phyloP scores from a whole-genome alignment of 2,888 invertebrate species.

The Acleris sparsana region DNA sequence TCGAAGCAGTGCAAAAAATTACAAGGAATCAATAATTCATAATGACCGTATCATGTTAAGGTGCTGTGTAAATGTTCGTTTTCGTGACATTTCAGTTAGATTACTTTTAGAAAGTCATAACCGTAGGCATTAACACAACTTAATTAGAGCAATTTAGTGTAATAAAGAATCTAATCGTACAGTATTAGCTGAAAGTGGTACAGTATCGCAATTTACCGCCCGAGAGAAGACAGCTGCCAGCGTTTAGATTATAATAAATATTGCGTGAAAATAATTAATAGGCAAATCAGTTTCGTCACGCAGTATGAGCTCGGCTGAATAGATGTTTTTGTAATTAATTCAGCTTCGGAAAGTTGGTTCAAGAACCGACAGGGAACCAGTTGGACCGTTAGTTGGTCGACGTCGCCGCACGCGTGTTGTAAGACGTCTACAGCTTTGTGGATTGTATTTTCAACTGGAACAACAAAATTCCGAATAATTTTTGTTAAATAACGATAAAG shows the following conservation, averaged over 20 bases:
- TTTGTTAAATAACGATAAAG: not conserved
- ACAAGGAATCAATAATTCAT: constrained; percentile 49
- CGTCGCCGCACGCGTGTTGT: not conserved
- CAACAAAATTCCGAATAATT: not conserved
- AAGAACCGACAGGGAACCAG: constrained; percentile 31
- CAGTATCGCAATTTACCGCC: constrained; percentile 27
- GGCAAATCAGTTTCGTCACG: constrained; percentile 40
- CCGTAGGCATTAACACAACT: not conserved
- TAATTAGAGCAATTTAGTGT: constrained; percentile 27
- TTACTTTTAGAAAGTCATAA: not conserved
- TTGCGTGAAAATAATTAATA: constrained; percentile 41
- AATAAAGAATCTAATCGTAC: constrained; percentile 24
- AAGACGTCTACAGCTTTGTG: not conserved
- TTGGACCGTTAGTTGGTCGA: constrained; percentile 32
- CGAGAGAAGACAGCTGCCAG: constrained; percentile 34
- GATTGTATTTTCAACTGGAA: not conserved
- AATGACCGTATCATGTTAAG: constrained; percentile 44
- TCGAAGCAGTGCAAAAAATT: constrained; percentile 49
- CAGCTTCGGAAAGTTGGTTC: constrained; percentile 31
- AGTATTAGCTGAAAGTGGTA: constrained; percentile 16
- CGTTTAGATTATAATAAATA: constrained; percentile 36
- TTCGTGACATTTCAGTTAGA: not conserved
- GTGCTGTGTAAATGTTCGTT: not conserved
- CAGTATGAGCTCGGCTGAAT: constrained; percentile 32
- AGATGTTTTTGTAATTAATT: constrained; percentile 38